Base-by-base conservation (phyloP, 1,140 invertebrate genomes). In the Drosophila trapezifrons region DNA sequence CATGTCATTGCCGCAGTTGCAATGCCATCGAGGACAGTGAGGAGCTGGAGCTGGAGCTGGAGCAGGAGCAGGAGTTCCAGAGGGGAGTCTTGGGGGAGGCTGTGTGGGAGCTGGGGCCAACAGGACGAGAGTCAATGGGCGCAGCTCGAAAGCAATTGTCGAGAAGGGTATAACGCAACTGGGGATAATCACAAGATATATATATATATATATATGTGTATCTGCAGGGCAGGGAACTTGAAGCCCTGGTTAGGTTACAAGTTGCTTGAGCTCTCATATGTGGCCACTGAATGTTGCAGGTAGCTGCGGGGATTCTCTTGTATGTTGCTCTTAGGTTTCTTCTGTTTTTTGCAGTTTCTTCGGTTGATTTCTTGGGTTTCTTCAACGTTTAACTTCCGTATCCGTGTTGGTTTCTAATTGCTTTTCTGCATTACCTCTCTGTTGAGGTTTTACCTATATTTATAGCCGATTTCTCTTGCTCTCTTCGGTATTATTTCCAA, bases 1-100 rank as follows among this genome's bases (percentile, higher is more conserved):
- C 83, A 87, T 87, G 83, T 87, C 83, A 87, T 87, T 87, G 83
- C 80, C 69, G 74, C 70, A 78, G 75, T 81, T 75, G 75, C 78
- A 78, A 45, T 64, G 64, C 70, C 52, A 51, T 46, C 57, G 45
- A 51, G 45, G 17, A 27, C 46, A 20, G 55, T 20, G 55, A 54
- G 40, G 27, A 20, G 40, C 38, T 15, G 29, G 7, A 3, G 6
- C 22, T 7, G 15, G 42, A 22, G 40, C 13, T 7, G 17, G 7
- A 20, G 37, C 12, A 13, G 42, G 27, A 43, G 49, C 35, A 57
- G 49, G 32, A 52, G 51, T 37, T 20, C 32, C 32, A 45, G 22
- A 54, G 27, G 64, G 42, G 47, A 60, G 64, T 17, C 29, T 29
- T 10, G 47, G 46, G 63, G 38, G 29, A 46, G 56, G 22, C 66